Evolutionary conservation across 37 sponge, comb jelly and placozoan species (phyloP).

Genomic region (Oopsacas minuta): DNA sequence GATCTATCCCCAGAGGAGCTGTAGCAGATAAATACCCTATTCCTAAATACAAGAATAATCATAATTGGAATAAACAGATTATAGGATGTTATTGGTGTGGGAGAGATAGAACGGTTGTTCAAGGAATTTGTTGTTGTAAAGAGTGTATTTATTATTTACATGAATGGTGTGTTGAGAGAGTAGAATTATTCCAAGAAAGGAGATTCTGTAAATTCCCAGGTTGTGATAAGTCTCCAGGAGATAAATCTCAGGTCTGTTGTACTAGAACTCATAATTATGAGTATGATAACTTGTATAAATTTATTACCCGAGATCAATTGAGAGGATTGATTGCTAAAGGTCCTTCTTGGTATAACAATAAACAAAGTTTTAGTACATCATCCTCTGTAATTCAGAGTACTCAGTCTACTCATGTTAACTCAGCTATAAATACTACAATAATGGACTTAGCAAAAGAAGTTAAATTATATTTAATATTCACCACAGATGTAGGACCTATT

Average conservation of each 20-base stretch:
- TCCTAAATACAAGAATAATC: neutral
- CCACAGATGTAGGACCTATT: neutral
- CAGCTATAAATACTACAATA: neutral
- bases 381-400: neutral
- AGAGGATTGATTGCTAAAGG: neutral
- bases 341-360: neutral
- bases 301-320: neutral
- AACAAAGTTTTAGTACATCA: neutral
- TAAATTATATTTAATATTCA: neutral
- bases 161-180: conserved; percentile 10
- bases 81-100: neutral
- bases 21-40: neutral
- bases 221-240: neutral
- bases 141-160: neutral
- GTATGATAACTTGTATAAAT: neutral
- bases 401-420: neutral
- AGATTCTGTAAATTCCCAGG: neutral
- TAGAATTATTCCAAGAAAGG: neutral
- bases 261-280: neutral
- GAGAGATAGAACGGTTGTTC: neutral
- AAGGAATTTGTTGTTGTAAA: neutral
- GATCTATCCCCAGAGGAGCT: neutral
- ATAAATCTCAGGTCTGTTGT: neutral
- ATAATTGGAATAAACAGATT: neutral
- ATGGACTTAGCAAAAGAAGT: neutral